Percentiles rank a stretch among this genome's conserved stretches.
These are phyloP conservation scores for Hypsibius dujardini DNA, from an alignment of 1,140 invertebrate genomes.

Conservation along the genomic window DNA sequence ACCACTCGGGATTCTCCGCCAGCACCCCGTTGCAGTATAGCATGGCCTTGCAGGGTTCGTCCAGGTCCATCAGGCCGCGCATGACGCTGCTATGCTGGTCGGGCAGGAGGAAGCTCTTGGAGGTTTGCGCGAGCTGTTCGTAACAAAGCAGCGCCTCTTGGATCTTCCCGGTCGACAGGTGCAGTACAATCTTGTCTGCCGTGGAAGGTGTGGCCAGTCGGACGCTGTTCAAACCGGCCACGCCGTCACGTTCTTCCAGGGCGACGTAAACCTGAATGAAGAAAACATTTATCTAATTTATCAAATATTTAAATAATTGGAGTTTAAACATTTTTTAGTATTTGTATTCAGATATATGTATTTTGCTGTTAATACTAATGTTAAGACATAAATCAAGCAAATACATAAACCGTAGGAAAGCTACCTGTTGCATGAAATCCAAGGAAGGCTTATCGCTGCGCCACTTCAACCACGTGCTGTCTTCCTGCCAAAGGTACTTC, in stretches of 20 bases:
- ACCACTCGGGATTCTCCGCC: constrained; percentile 31
- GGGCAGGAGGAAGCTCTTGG: constrained; percentile 30
- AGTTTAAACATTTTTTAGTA: constrained; percentile 19
- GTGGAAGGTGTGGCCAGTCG: constrained; percentile 34
- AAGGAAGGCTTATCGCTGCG: no score
- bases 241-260: constrained; percentile 42
- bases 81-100: constrained; percentile 36
- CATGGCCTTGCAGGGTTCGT: constrained; percentile 36
- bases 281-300: constrained; percentile 15
- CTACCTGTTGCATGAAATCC: constrained; percentile 33
- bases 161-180: constrained; percentile 37
- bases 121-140: constrained; percentile 33
- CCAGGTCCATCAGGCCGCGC: constrained; percentile 37
- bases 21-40: constrained; percentile 34
- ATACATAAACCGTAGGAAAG: constrained; percentile 35
- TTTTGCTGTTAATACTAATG: neutral
- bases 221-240: constrained; percentile 37
- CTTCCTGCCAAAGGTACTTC: constrained; percentile 30
- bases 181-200: constrained; percentile 36
- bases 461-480: constrained; percentile 22
- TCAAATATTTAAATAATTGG: constrained; percentile 20
- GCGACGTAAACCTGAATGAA: constrained; percentile 39
- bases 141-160: constrained; percentile 41
- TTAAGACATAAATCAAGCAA: no score
- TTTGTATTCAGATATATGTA: constrained; percentile 17